Evolutionary conservation across 2,797 vertebrate genomes (phyloP), one percentile per base, ranked within the genome.

Genomic region (Fundulus diaphanus): DNA sequence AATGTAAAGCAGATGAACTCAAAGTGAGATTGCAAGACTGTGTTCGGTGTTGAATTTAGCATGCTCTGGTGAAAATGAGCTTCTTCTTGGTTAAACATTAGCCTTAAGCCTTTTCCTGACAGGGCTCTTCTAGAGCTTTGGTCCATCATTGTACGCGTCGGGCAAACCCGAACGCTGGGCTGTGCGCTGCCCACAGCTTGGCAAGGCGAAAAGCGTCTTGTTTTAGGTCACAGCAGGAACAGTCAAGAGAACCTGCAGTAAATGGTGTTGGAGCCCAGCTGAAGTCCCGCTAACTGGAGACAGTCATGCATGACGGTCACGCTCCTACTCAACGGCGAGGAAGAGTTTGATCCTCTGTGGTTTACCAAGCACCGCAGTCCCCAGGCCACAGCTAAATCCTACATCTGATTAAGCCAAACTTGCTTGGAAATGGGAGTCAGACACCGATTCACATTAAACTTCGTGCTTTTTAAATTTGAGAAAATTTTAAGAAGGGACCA

Each of bases 381-480:
- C 71, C 68, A 16, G n/a, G 40, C n/a, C 7, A 3, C 35, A 13
- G 13, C 79, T 66, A 48, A 68, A 66, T 71, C 74, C 67, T 18
- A 51, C 35, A 54, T 59, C 70, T 83, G 76, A 88, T 83, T 63
- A 67, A 74, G 77, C 84, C 51, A 80, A 51, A 70, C 46, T 68
- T 78, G 73, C 76, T 69, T 59, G 56, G 66, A 66, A 68, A 72
- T 33, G 2, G n/a, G 13, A 72, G 49, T 57, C 72, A 42, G 71
- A 54, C 33, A 44, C 59, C 49, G 77, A 72, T 86, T 85, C 84
- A 57, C 78, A 76, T 70, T 68, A 42, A 77, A 51, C 66, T 76
- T n/a, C 71, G 29, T 42, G 78, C 54, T 37, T 44, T 1, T 31
- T 29, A 61, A 68, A 72, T 72, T 57, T 18, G 33, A 72, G 74